Evolutionary conservation across 2,113 vertebrate species (phyloP).

Genomic region (Heteronetta atricapilla): DNA sequence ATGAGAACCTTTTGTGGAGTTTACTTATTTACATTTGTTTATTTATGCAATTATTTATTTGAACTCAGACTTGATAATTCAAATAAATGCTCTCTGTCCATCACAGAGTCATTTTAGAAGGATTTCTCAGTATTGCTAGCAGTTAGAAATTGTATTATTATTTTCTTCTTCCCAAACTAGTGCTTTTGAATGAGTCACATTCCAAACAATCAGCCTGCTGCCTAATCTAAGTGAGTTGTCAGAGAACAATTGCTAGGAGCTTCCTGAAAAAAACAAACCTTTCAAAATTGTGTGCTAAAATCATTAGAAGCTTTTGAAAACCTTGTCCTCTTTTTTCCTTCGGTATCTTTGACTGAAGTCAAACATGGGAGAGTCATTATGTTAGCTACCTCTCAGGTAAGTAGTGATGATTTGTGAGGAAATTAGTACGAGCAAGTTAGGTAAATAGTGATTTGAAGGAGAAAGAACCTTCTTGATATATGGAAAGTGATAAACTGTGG

Average conservation of each 20-base stretch:
- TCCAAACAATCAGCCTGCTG: background rate
- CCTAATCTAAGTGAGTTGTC: background rate
- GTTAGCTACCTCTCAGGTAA: background rate
- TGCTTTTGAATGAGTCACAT: background rate
- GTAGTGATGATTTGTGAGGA: conserved; percentile 39
- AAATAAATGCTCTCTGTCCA: background rate
- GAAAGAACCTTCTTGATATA: background rate
- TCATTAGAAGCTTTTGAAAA: background rate
- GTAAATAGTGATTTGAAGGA: conserved; percentile 47
- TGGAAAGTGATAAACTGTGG: background rate
- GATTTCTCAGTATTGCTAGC: background rate
- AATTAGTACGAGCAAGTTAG: background rate
- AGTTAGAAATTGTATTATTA: background rate
- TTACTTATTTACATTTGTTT: background rate
- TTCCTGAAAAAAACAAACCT: background rate
- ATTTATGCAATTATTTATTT: background rate
- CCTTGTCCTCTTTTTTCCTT: background rate
- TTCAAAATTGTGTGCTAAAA: background rate
- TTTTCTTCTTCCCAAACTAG: background rate
- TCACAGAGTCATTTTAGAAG: background rate
- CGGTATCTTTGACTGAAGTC: background rate
- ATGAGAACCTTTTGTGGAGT: background rate
- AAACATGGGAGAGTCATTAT: background rate
- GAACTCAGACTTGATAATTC: background rate
- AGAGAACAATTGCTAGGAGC: background rate